phyloP scores from a whole-genome alignment of 2,797 vertebrate genomes.

The Lutra lutra region DNA sequence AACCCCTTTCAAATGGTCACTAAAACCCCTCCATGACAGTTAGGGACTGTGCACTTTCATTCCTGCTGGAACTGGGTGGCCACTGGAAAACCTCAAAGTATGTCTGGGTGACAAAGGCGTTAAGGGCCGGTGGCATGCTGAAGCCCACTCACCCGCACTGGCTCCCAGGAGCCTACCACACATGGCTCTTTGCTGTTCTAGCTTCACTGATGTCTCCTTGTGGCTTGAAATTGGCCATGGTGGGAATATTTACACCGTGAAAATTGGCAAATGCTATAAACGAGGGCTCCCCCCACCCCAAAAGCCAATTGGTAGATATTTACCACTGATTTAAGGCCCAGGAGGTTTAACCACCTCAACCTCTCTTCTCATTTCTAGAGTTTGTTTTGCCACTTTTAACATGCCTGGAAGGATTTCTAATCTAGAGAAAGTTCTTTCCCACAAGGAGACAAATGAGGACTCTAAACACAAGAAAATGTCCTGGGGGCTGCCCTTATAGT shows the following conservation, averaged over 20 bases:
- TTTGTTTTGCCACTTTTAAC: background rate
- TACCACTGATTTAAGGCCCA: background rate
- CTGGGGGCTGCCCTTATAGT: slow-evolving; percentile 30
- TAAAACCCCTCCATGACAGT: background rate
- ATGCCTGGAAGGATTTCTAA: slow-evolving; percentile 63
- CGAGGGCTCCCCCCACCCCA: background rate
- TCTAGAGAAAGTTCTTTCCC: background rate
- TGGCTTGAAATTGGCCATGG: background rate
- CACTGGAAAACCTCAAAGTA: background rate
- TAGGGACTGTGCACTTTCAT: background rate
- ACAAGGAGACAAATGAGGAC: slow-evolving; percentile 28
- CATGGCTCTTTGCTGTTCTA: background rate
- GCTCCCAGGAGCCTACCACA: background rate
- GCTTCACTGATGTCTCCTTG: background rate
- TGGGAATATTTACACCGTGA: background rate
- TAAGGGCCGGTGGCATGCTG: background rate
- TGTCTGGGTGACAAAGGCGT: background rate
- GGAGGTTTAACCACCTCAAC: background rate
- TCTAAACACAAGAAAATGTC: slow-evolving; percentile 81
- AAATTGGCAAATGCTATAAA: background rate
- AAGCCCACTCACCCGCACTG: background rate
- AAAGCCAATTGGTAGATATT: background rate
- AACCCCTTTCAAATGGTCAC: background rate
- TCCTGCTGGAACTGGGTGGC: background rate
- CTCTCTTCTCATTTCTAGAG: background rate